Evolutionary conservation across 1,140 invertebrate species (phyloP).

Genomic region (Goniozus legneri): DNA sequence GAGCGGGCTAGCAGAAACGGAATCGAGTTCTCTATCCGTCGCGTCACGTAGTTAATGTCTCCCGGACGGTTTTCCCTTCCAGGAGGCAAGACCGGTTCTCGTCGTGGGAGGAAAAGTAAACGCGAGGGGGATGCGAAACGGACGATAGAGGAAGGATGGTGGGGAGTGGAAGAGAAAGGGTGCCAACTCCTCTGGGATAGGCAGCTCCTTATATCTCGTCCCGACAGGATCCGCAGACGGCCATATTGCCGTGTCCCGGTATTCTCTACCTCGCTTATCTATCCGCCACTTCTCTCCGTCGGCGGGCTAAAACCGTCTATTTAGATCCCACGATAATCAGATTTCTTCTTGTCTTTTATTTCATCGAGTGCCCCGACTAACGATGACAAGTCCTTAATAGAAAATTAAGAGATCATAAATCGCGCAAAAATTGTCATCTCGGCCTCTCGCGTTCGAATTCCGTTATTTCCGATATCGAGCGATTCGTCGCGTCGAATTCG

Average conservation of each 20-base stretch:
- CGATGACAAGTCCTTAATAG: too few species aligned
- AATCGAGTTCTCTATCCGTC: too few species aligned
- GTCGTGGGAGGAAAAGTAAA: constrained; percentile 5
- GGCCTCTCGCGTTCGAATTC: too few species aligned
- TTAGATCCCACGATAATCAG: too few species aligned
- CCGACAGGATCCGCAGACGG: constrained; percentile 19
- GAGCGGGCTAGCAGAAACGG: too few species aligned
- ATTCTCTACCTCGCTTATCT: background rate
- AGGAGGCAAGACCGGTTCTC: background rate
- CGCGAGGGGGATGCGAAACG: background rate
- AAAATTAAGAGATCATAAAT: too few species aligned
- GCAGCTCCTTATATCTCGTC: constrained; percentile 23
- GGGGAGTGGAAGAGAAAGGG: constrained; percentile 4
- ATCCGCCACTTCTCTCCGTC: constrained; percentile 6
- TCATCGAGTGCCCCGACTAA: too few species aligned
- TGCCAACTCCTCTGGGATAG: constrained; percentile 18
- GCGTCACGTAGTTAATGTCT: constrained; percentile 1
- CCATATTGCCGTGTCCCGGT: constrained; percentile 16
- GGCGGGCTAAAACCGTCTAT: too few species aligned
- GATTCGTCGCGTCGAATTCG: too few species aligned
- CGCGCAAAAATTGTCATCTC: too few species aligned
- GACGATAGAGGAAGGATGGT: background rate
- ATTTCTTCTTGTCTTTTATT: too few species aligned
- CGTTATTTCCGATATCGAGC: too few species aligned
- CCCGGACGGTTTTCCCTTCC: constrained; percentile 13